These are phyloP conservation scores for Synergus gifuensis DNA, from an alignment of 2,888 invertebrate species.

Conservation along the genomic window DNA sequence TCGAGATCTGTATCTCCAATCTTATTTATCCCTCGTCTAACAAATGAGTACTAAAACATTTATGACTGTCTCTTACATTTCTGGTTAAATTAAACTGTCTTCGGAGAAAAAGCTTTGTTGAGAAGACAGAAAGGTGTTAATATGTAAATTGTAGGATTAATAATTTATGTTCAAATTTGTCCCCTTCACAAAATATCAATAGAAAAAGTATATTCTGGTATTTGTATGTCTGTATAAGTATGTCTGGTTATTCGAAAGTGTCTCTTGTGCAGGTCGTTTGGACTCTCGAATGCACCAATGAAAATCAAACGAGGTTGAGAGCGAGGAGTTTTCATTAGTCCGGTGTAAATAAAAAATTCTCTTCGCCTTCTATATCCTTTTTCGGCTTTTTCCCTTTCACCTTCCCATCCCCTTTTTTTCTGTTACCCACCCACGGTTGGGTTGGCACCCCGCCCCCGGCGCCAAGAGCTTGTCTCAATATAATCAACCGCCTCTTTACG, in stretches of 20 bases:
- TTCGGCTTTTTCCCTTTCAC: constrained; percentile 1
- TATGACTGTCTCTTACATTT: constrained; percentile 37
- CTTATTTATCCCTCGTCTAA: constrained; percentile 40
- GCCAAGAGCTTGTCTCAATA: constrained; percentile 68
- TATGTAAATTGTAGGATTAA: constrained; percentile 33
- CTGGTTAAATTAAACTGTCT: constrained; percentile 36
- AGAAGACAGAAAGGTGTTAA: constrained; percentile 36
- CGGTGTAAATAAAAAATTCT: constrained; percentile 10
- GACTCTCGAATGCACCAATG: constrained; percentile 40
- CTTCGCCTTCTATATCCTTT: not conserved
- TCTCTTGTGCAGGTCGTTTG: constrained; percentile 38
- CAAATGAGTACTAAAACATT: constrained; percentile 41
- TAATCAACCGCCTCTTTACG: constrained; percentile 74
- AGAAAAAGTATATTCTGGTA: constrained; percentile 3
- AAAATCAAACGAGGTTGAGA: constrained; percentile 49
- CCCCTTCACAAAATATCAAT: not conserved
- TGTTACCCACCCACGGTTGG: constrained; percentile 12
- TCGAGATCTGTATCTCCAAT: constrained; percentile 29
- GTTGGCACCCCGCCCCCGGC: constrained; percentile 63
- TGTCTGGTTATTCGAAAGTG: constrained; percentile 9
- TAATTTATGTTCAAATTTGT: constrained; percentile 9
- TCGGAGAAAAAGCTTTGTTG: constrained; percentile 8
- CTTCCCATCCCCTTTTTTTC: constrained; percentile 34
- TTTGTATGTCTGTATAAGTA: no score
- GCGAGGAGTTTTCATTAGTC: constrained; percentile 42